Conservation (phyloP, 2,888 invertebrate species). For the Diplazon laetatorius region DNA sequence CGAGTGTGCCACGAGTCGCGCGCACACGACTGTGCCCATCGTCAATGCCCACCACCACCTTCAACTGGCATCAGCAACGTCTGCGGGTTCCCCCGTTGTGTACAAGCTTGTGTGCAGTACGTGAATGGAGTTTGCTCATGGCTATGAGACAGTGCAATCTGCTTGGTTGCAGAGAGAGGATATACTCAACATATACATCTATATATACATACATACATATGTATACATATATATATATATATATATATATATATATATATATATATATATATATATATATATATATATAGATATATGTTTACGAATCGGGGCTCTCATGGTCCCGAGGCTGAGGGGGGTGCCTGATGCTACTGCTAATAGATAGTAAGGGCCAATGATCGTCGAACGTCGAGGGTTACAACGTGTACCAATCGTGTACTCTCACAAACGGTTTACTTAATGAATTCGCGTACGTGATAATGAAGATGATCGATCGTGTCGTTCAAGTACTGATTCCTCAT, state of each 20-base stretch:
- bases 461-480: slow-evolving; percentile 48
- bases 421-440: slow-evolving; percentile 60
- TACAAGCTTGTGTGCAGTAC: slow-evolving; percentile 38
- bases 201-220: slow-evolving; percentile 18
- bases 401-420: slow-evolving; percentile 57
- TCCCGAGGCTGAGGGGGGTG: slow-evolving; percentile 32
- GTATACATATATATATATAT: not conserved
- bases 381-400: slow-evolving; percentile 48
- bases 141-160: slow-evolving; percentile 59
- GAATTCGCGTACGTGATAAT: slow-evolving; percentile 50
- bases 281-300: slow-evolving; percentile 3
- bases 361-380: slow-evolving; percentile 42
- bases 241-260: slow-evolving; percentile 23
- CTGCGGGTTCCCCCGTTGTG: slow-evolving; percentile 25
- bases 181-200: slow-evolving; percentile 13
- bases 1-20: slow-evolving; percentile 42
- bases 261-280: slow-evolving; percentile 34
- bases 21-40: slow-evolving; percentile 22
- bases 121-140: slow-evolving; percentile 56
- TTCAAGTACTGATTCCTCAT: slow-evolving; percentile 43
- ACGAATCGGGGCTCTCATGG: slow-evolving; percentile 22
- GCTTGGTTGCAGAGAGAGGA: slow-evolving; percentile 37
- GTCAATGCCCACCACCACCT: not conserved
- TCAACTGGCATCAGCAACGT: not conserved
- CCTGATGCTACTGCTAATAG: slow-evolving; percentile 51